A percentile compares a stretch with the other conserved stretches of the same genome.
These are phyloP conservation scores for Morpho achilles DNA, from an alignment of 2,888 invertebrate species.

Conservation along the genomic window DNA sequence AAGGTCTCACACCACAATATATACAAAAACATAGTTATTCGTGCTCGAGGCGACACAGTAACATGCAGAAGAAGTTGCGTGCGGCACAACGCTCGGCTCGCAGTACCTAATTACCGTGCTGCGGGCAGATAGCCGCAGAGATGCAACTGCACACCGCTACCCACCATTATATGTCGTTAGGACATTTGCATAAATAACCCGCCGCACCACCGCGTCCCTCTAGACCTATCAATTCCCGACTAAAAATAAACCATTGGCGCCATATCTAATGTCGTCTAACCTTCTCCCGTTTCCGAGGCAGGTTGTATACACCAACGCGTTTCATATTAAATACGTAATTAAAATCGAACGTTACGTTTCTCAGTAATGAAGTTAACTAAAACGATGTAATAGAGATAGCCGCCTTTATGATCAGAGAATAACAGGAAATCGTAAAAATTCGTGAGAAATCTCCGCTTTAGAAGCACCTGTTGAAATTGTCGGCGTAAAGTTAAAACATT, in stretches of 20 bases:
- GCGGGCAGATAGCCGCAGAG: slow-evolving; percentile 56
- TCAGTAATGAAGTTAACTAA: slow-evolving; percentile 52
- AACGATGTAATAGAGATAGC: slow-evolving; percentile 66
- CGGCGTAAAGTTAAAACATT: slow-evolving; percentile 29
- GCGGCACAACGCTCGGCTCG: slow-evolving; percentile 56
- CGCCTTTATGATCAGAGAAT: slow-evolving; percentile 56
- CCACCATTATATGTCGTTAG: slow-evolving; percentile 74
- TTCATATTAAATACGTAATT: slow-evolving; percentile 51
- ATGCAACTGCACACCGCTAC: slow-evolving; percentile 52
- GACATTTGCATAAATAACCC: slow-evolving; percentile 75
- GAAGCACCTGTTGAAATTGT: slow-evolving; percentile 38
- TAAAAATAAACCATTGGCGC: slow-evolving; percentile 67
- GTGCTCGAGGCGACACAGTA: slow-evolving; percentile 75
- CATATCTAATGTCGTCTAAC: slow-evolving; percentile 26
- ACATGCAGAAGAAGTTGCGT: slow-evolving; percentile 58
- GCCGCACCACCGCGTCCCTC: slow-evolving; percentile 42
- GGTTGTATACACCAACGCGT: slow-evolving; percentile 54
- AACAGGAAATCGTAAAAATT: slow-evolving; percentile 76
- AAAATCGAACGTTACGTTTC: slow-evolving; percentile 55
- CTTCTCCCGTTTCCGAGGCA: slow-evolving; percentile 8
- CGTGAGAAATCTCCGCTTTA: slow-evolving; percentile 62
- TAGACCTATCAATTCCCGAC: slow-evolving; percentile 68
- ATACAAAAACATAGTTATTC: slow-evolving; percentile 57
- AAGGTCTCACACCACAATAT: slow-evolving; percentile 51
- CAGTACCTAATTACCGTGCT: slow-evolving; percentile 73